Conservation (phyloP, 2,888 invertebrate species). For the Torymus tubicola region DNA sequence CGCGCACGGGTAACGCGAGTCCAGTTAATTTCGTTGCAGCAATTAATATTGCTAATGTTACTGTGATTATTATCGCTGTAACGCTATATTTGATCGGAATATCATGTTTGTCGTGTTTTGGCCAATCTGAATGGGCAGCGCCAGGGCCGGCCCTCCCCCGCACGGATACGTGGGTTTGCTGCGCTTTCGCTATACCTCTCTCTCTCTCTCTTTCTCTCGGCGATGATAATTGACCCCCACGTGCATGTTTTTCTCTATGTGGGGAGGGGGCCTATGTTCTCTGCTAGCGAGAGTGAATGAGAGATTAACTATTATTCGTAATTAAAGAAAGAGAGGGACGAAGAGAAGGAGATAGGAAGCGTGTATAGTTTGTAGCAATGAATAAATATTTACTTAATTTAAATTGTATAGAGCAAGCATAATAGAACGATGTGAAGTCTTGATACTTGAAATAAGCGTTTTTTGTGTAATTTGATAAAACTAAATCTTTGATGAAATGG, state of each 20-base stretch:
- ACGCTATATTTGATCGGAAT: conserved; percentile 39
- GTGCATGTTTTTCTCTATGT: too few relatives aligned
- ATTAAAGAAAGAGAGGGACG: too few relatives aligned
- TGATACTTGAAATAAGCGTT: too few relatives aligned
- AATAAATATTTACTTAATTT: conserved; percentile 6
- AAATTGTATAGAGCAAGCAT: background rate
- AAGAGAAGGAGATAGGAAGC: too few relatives aligned
- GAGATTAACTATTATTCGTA: too few relatives aligned
- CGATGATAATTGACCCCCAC: conserved; percentile 12
- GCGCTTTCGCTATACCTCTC: background rate
- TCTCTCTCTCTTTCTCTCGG: background rate
- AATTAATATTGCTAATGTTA: conserved; percentile 42
- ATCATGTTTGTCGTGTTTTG: conserved; percentile 33
- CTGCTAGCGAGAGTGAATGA: too few relatives aligned
- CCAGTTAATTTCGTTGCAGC: conserved; percentile 28
- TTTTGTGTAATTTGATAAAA: too few relatives aligned
- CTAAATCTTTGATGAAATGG: too few relatives aligned
- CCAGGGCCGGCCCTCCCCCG: too few relatives aligned
- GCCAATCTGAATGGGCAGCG: conserved; percentile 9
- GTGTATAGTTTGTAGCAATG: background rate
- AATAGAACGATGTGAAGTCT: background rate
- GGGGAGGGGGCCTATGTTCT: too few relatives aligned
- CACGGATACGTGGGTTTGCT: background rate
- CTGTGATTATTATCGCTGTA: conserved; percentile 35
- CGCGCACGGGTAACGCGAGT: background rate